phyloP scores from a whole-genome alignment of 2,113 vertebrate genomes.

The Sterna hirundo region DNA sequence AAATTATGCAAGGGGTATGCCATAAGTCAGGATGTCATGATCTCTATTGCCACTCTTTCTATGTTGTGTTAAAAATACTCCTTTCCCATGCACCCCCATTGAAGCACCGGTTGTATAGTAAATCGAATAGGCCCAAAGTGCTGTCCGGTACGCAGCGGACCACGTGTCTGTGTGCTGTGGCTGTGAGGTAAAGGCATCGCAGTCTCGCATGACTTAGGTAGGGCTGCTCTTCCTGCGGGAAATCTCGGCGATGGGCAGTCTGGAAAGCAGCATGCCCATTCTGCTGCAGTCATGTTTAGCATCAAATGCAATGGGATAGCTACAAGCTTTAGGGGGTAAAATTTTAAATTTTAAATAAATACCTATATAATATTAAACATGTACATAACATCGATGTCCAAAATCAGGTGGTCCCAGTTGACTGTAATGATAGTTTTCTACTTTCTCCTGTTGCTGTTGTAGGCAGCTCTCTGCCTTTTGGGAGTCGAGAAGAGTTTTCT shows the following conservation, averaged over 20 bases:
- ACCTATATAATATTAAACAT: not conserved
- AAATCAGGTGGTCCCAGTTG: not conserved
- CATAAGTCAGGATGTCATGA: not conserved
- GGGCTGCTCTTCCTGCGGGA: not conserved
- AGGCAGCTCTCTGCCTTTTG: not conserved
- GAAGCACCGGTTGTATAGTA: not conserved
- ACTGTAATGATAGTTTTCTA: not conserved
- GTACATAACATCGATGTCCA: not conserved
- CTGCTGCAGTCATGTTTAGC: not conserved
- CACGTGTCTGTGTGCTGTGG: accelerated
- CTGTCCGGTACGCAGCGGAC: not conserved
- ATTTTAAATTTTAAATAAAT: not conserved
- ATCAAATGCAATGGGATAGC: not conserved
- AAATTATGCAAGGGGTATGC: not conserved
- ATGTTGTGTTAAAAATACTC: not conserved
- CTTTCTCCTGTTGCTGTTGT: not conserved
- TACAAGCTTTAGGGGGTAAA: not conserved
- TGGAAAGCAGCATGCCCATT: not conserved
- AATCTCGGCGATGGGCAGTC: not conserved
- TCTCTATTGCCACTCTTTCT: not conserved
- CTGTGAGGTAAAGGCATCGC: not conserved
- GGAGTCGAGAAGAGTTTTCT: not conserved
- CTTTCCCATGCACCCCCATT: not conserved
- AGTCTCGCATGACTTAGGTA: not conserved
- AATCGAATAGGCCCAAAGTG: not conserved